Conservation (phyloP, 2,888 invertebrate species). For the Drosophila ustulata region DNA sequence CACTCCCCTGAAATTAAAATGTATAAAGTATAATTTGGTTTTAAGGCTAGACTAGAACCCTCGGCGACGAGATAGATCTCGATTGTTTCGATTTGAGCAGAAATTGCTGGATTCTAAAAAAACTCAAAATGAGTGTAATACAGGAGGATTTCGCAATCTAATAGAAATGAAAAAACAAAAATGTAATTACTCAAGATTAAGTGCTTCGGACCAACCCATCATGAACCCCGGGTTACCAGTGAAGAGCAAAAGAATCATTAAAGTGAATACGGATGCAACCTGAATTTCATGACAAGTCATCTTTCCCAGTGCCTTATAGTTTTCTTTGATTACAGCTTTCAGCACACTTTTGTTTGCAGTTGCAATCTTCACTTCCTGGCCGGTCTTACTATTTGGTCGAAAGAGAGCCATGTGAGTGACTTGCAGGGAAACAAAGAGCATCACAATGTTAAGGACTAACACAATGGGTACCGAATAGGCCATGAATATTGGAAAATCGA, state of each 20-base stretch:
- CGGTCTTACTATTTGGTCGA: slow-evolving; percentile 60
- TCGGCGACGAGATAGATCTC: too few species aligned
- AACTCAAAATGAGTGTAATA: too few species aligned
- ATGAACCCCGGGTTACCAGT: slow-evolving; percentile 94
- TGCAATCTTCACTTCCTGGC: slow-evolving; percentile 77
- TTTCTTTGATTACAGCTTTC: slow-evolving; percentile 83
- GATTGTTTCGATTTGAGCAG: too few species aligned
- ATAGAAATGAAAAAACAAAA: background rate
- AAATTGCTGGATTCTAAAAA: too few species aligned
- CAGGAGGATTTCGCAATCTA: too few species aligned
- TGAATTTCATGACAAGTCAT: slow-evolving; percentile 90
- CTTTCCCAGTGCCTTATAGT: slow-evolving; percentile 89
- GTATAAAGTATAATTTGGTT: background rate
- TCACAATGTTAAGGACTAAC: slow-evolving; percentile 39
- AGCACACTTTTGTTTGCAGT: slow-evolving; percentile 87
- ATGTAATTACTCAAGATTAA: slow-evolving; percentile 59
- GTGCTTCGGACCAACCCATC: slow-evolving; percentile 90
- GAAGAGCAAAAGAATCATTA: slow-evolving; percentile 93
- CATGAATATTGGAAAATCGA: slow-evolving; percentile 74
- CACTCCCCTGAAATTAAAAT: slow-evolving; percentile 51
- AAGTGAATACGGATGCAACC: slow-evolving; percentile 89
- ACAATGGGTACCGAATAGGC: slow-evolving; percentile 65
- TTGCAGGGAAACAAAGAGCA: slow-evolving; percentile 66
- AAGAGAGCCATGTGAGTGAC: slow-evolving; percentile 77
- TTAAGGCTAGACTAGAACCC: too few species aligned